These are phyloP conservation scores for Agriopis leucophaearia DNA, from an alignment of 2,888 invertebrate genomes.

Conservation along the genomic window DNA sequence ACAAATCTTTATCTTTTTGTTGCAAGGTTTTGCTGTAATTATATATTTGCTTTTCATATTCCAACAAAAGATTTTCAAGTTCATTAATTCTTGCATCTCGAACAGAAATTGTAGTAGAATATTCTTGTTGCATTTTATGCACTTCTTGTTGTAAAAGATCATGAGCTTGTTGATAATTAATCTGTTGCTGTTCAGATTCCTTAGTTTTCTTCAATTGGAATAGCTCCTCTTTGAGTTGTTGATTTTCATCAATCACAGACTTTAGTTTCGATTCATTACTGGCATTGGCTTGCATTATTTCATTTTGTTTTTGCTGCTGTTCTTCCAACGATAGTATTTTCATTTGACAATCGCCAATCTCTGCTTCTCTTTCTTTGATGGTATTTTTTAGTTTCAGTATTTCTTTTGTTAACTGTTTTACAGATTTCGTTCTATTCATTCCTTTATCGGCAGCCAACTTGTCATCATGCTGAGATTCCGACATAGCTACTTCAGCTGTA, in stretches of 20 bases:
- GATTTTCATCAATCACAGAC: slow-evolving; percentile 74
- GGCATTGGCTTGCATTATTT: slow-evolving; percentile 64
- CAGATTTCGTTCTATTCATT: slow-evolving; percentile 72
- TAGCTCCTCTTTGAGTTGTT: slow-evolving; percentile 73
- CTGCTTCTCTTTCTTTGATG: slow-evolving; percentile 83
- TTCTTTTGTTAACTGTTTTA: slow-evolving; percentile 83
- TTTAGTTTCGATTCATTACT: slow-evolving; percentile 77
- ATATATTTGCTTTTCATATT: slow-evolving; percentile 82
- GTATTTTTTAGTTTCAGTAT: slow-evolving; percentile 81
- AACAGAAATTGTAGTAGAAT: slow-evolving; percentile 63
- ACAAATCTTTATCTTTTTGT: slow-evolving; percentile 80
- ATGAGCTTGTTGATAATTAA: slow-evolving; percentile 63
- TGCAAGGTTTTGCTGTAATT: slow-evolving; percentile 75
- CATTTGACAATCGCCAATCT: slow-evolving; percentile 83
- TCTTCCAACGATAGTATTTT: slow-evolving; percentile 82
- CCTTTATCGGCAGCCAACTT: slow-evolving; percentile 71
- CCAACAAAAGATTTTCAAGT: slow-evolving; percentile 77
- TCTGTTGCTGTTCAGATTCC: slow-evolving; percentile 62
- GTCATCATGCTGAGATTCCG: slow-evolving; percentile 73
- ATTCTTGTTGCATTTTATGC: slow-evolving; percentile 73
- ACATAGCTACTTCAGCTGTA: slow-evolving; percentile 57
- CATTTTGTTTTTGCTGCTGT: slow-evolving; percentile 78
- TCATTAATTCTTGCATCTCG: slow-evolving; percentile 81
- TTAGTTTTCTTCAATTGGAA: slow-evolving; percentile 60
- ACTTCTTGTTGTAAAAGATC: slow-evolving; percentile 69